Conservation (phyloP, 2,797 vertebrate species). For the Pterois miles region DNA sequence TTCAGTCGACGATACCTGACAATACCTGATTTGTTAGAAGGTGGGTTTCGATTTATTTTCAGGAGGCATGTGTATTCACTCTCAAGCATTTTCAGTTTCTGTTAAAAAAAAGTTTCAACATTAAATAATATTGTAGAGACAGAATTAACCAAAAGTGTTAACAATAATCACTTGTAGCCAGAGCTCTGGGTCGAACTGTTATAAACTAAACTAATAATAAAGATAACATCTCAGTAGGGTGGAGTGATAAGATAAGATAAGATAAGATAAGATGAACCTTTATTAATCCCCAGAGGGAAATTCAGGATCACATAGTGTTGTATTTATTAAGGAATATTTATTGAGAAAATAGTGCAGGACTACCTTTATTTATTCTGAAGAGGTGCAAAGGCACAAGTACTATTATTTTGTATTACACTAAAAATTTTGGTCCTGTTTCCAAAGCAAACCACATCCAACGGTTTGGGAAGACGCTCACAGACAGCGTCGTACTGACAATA, state of each 20-base stretch:
- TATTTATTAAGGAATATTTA: too few species aligned
- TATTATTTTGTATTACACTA: neutral
- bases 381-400: neutral
- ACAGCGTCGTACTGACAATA: neutral
- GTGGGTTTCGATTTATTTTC: slow-evolving; percentile 54
- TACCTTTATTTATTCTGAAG: neutral
- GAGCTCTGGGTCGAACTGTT: too few species aligned
- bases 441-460: neutral
- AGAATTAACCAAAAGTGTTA: neutral
- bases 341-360: too few species aligned
- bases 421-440: too few species aligned
- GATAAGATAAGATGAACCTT: too few species aligned
- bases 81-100: slow-evolving; percentile 59
- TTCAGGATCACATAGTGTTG: too few species aligned
- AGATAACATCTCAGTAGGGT: too few species aligned
- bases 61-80: slow-evolving; percentile 51
- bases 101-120: neutral
- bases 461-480: neutral
- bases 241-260: too few species aligned
- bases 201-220: too few species aligned
- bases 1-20: neutral
- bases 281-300: too few species aligned
- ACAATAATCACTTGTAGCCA: neutral
- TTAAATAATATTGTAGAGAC: neutral
- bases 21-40: slow-evolving; percentile 56